Evolutionary conservation across 2,888 invertebrate genomes (phyloP).

Genomic region (Dasysyrphus albostriatus): DNA sequence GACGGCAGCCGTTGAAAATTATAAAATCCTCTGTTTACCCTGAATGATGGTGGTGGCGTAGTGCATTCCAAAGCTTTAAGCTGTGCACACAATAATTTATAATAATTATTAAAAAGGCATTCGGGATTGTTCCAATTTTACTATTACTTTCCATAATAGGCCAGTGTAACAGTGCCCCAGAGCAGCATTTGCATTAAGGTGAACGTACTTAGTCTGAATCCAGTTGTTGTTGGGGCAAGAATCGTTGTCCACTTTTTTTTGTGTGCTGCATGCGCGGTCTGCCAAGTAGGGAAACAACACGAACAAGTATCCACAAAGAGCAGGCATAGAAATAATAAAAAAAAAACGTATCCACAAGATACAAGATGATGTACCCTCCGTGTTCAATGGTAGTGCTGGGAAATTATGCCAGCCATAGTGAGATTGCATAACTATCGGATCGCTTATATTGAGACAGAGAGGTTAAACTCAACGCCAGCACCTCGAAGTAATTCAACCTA

Average conservation of each 20-base stretch:
- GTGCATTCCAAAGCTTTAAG: slow-evolving; percentile 25
- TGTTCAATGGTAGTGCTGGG: slow-evolving; percentile 43
- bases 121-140: slow-evolving; percentile 63
- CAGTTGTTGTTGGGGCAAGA: slow-evolving; percentile 44
- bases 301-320: slow-evolving; percentile 45
- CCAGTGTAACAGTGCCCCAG: slow-evolving; percentile 58
- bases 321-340: neutral
- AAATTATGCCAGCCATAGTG: slow-evolving; percentile 52
- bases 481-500: slow-evolving; percentile 56
- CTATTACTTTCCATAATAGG: slow-evolving; percentile 66
- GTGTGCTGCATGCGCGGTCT: slow-evolving; percentile 8
- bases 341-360: slow-evolving; percentile 24
- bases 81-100: slow-evolving; percentile 12
- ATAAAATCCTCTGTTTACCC: slow-evolving; percentile 34
- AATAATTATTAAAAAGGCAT: slow-evolving; percentile 17
- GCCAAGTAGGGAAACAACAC: slow-evolving; percentile 32
- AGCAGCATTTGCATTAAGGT: slow-evolving; percentile 46
- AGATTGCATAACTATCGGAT: slow-evolving; percentile 64
- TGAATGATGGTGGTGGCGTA: neutral
- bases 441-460: slow-evolving; percentile 47
- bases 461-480: slow-evolving; percentile 59
- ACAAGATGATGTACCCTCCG: slow-evolving; percentile 28
- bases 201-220: slow-evolving; percentile 51
- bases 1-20: slow-evolving; percentile 43
- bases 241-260: slow-evolving; percentile 39